Evolutionary conservation across 2,888 invertebrate genomes (phyloP).

Genomic region (Drosophila setosimentum): DNA sequence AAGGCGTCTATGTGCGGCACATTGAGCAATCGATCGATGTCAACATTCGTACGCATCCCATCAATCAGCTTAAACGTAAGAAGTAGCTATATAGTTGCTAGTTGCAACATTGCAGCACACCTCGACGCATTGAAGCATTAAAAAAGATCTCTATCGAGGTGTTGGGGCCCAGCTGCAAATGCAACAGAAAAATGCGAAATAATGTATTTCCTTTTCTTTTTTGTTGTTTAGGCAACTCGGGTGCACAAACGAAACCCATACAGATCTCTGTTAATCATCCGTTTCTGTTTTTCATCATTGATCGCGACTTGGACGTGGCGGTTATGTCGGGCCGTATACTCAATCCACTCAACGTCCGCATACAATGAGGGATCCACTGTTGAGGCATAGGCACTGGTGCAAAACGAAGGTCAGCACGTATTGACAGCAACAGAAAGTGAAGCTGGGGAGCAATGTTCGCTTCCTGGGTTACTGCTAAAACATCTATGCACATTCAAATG

Average conservation of each 20-base stretch:
- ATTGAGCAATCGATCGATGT: constrained; percentile 94
- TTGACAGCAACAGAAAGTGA: constrained; percentile 66
- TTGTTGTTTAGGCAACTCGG: constrained; percentile 79
- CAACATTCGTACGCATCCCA: constrained; percentile 90
- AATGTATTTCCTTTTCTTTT: constrained; percentile 63
- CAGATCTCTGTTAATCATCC: constrained; percentile 93
- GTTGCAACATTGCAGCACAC: constrained; percentile 63
- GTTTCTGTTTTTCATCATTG: constrained; percentile 94
- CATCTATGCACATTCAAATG: constrained; percentile 6
- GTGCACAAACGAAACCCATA: constrained; percentile 86
- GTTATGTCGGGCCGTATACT: constrained; percentile 93
- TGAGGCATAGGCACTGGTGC: constrained; percentile 34
- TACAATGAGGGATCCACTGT: constrained; percentile 86
- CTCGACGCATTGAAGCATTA: constrained; percentile 65
- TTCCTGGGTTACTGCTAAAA: constrained; percentile 50
- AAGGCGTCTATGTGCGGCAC: constrained; percentile 92
- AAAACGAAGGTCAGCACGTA: constrained; percentile 63
- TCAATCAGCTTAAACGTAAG: constrained; percentile 85
- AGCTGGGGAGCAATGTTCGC: constrained; percentile 39
- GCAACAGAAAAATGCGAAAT: constrained; percentile 51
- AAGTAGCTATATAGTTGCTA: constrained; percentile 25
- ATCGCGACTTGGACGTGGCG: constrained; percentile 91
- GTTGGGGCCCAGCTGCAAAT: constrained; percentile 58
- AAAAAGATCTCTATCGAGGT: constrained; percentile 37
- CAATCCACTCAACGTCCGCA: constrained; percentile 93